Evolutionary conservation across 30 jellyfish, hydroid and myxozoan species (phyloP).

Genomic region (Sanderia malayensis): DNA sequence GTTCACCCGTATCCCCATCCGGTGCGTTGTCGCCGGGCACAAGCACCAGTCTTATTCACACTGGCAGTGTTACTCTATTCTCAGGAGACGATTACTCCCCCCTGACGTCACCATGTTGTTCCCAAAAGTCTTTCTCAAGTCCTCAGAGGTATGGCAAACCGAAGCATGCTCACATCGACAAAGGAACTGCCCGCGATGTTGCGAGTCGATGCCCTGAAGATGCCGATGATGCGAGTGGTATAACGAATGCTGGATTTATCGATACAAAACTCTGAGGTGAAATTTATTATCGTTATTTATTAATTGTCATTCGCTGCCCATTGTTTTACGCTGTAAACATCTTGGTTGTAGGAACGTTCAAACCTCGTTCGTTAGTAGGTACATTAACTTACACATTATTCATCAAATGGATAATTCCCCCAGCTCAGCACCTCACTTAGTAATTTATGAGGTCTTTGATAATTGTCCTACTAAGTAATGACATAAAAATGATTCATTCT

Average conservation of each 20-base stretch:
- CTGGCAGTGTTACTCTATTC: conserved; percentile 47
- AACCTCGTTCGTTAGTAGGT: no score
- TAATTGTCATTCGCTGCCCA: no score
- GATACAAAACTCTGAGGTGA: conserved; percentile 27
- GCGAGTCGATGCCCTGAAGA: not conserved
- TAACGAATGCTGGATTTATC: conserved; percentile 23
- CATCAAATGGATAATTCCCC: no score
- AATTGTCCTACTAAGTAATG: no score
- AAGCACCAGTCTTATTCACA: conserved; percentile 19
- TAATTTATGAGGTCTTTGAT: no score
- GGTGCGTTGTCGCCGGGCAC: conserved; percentile 19
- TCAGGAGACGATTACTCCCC: conserved; percentile 23
- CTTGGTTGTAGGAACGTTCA: no score
- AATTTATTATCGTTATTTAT: not conserved
- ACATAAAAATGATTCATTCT: no score
- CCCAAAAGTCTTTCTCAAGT: not conserved
- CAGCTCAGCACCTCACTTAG: no score
- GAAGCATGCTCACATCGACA: no score
- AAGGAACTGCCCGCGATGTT: no score
- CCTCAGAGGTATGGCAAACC: not conserved
- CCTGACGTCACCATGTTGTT: conserved; percentile 14
- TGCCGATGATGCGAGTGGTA: not conserved
- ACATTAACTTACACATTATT: no score
- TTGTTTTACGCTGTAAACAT: no score
- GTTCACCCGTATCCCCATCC: conserved; percentile 18